Evolutionary conservation across 2,797 vertebrate species (phyloP), one percentile per base, ranked within the genome.

Genomic region (Gymnodraco acuticeps): DNA sequence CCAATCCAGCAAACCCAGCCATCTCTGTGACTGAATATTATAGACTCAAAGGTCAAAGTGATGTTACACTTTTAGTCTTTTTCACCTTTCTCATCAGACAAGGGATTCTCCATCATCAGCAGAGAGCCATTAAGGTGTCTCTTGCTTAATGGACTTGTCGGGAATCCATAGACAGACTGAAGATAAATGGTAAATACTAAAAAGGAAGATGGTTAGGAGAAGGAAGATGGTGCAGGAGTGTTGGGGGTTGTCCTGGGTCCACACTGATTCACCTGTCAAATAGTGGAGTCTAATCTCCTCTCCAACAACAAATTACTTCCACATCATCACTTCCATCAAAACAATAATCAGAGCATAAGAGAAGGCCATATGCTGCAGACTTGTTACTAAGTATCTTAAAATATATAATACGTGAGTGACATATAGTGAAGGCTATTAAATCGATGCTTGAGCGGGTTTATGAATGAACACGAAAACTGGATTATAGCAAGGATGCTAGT

Each of bases 111-210:
- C 93, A 94, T 95, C 93, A 94, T 92, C 90, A 90, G 90, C 76
- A 3, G 69, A 76, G 86, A 86, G 78, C 91, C 91, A 94, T 94
- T 94, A 95, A 88, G 85, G 88, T 91, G 91, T 92, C 92, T 93
- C 89, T 78, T 88, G 84, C 91, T 90, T 95, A 95, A 95, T 95
- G 93, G 94, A 94, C 92, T 94, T 94, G 93, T 94, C 91, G 79
- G 86, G 90, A 83, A 89, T 86, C 88, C 90, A 88, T 87, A 89
- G 94, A 94, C 92, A 88, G 93, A 87, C 85, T 66, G 83, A 92
- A 92, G 93, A 95, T 88, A 87, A 89, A 95, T 94, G 91, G 85
- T 93, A 92, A 93, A 94, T 93, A 93, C 86, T 89, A 91, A 92
- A 93, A 94, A 93, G 92, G 87, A 93, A 86, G 88, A 91, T 89